Evolutionary conservation across 1,140 invertebrate genomes (phyloP).

Genomic region (Contarinia nasturtii): DNA sequence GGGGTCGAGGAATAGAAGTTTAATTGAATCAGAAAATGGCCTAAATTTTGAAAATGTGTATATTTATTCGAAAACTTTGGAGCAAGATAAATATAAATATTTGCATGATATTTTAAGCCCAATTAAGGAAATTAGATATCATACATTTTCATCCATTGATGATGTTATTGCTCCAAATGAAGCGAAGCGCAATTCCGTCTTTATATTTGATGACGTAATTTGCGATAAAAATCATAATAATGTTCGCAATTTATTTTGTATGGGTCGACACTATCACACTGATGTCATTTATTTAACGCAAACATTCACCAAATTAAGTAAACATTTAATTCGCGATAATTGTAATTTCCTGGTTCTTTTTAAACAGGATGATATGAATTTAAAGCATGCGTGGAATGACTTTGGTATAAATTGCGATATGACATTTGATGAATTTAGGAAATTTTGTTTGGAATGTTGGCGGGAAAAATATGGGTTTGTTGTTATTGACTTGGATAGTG

Average conservation of each 20-base stretch:
- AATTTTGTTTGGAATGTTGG: constrained; percentile 16
- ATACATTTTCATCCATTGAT: constrained; percentile 12
- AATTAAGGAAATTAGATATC: constrained; percentile 12
- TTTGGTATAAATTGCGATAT: constrained; percentile 23
- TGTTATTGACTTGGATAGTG: constrained; percentile 15
- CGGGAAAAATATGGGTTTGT: constrained; percentile 12
- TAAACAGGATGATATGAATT: constrained; percentile 24
- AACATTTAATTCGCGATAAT: constrained; percentile 25
- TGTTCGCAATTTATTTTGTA: constrained; percentile 18
- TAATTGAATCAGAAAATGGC: constrained; percentile 15
- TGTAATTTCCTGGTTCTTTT: constrained; percentile 22
- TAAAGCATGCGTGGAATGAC: constrained; percentile 23
- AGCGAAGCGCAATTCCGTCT: constrained; percentile 12
- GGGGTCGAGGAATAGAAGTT: too few relatives aligned
- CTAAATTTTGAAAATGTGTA: constrained; percentile 22
- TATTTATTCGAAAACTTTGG: constrained; percentile 20
- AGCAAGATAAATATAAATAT: constrained; percentile 19
- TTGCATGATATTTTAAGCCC: constrained; percentile 11
- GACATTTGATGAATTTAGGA: constrained; percentile 14
- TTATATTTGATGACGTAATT: too few relatives aligned
- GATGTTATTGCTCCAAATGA: constrained; percentile 11
- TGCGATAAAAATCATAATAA: constrained; percentile 21
- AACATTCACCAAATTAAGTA: constrained; percentile 21
- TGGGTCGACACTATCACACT: constrained; percentile 18
- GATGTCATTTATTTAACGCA: constrained; percentile 20